A percentile compares a stretch with the other conserved stretches of the same genome.
phyloP scores from a whole-genome alignment of 1,140 invertebrate species.

The Lepidotrigona ventralis region DNA sequence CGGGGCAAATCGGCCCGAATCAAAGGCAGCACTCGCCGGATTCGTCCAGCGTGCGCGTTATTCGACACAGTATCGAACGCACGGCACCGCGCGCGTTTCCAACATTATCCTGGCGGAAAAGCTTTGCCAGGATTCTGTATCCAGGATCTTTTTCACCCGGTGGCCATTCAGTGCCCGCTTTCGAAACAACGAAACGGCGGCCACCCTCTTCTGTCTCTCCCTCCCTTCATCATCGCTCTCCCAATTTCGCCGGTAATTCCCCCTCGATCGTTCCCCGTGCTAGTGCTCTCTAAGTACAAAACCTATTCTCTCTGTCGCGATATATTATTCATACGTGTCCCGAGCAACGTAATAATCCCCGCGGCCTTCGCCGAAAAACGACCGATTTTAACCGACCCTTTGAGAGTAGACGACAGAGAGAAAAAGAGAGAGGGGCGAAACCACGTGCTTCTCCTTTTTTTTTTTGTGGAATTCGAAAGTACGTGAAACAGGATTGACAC shows the following conservation, averaged over 20 bases:
- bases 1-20: constrained; percentile 5
- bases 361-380: neutral
- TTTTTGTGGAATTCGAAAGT: neutral
- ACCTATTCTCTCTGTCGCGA: constrained; percentile 25
- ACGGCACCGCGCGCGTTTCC: neutral
- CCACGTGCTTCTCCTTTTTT: neutral
- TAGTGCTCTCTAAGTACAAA: constrained; percentile 4
- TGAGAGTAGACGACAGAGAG: neutral
- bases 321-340: constrained; percentile 34
- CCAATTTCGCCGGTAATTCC: constrained; percentile 29
- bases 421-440: neutral
- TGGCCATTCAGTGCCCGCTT: neutral
- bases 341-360: constrained; percentile 19
- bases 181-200: neutral
- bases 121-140: neutral
- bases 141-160: constrained; percentile 15
- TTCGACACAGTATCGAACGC: neutral
- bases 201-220: neutral
- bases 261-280: neutral
- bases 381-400: constrained; percentile 38
- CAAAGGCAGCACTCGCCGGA: neutral
- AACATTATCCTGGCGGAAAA: constrained; percentile 19
- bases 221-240: neutral
- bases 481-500: neutral
- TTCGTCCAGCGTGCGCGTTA: neutral